Conservation (phyloP, 1,140 invertebrate species). For the Drosophila prosaltans region DNA sequence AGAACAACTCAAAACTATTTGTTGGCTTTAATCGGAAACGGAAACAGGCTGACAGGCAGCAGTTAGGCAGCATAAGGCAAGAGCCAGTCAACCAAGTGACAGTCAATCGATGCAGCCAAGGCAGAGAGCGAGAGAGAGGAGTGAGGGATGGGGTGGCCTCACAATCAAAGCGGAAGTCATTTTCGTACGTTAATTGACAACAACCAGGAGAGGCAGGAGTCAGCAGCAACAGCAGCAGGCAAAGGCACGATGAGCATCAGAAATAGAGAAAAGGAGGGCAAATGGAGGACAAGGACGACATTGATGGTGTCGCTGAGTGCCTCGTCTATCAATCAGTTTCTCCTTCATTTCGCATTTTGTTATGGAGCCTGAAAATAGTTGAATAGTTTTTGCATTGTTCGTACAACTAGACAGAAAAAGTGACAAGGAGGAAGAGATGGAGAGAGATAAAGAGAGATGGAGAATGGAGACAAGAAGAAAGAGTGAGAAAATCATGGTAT, state of each 20-base stretch:
- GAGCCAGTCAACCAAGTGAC: slow-evolving; percentile 17
- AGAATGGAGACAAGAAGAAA: background rate
- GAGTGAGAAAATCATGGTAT: slow-evolving; percentile 4
- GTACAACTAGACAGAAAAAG: background rate
- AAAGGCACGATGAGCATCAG: background rate
- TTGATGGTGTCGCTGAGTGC: slow-evolving; percentile 71
- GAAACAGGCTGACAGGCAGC: slow-evolving; percentile 76
- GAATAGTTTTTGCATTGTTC: slow-evolving; percentile 78
- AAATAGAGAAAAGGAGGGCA: slow-evolving; percentile 26
- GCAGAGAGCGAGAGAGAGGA: no score
- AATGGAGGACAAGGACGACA: slow-evolving; percentile 31
- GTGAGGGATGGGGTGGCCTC: slow-evolving; percentile 19
- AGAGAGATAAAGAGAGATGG: background rate
- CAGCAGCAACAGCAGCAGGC: background rate
- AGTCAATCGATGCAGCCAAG: slow-evolving; percentile 16
- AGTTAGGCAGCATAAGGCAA: slow-evolving; percentile 26
- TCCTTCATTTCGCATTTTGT: slow-evolving; percentile 60
- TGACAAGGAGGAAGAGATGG: background rate
- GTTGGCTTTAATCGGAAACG: slow-evolving; percentile 79
- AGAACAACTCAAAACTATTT: slow-evolving; percentile 70
- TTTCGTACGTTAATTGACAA: slow-evolving; percentile 82
- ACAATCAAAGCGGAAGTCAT: slow-evolving; percentile 81
- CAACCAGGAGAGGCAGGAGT: slow-evolving; percentile 28
- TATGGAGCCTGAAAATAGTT: slow-evolving; percentile 59
- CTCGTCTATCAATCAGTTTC: slow-evolving; percentile 73